Evolutionary conservation across 2,888 invertebrate species (phyloP).

Genomic region (Dicyrtoma fusca): DNA sequence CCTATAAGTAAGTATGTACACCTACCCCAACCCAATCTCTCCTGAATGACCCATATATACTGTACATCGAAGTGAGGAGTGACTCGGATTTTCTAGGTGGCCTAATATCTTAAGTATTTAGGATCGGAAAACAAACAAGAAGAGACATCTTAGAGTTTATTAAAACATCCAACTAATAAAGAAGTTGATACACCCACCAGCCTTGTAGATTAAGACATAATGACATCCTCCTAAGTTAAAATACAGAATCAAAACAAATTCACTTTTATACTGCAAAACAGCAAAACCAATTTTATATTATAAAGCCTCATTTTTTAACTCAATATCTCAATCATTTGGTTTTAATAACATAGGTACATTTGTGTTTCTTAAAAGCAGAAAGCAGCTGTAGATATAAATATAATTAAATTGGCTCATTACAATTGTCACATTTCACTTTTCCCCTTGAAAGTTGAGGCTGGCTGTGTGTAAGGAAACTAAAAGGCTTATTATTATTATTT

Average conservation of each 20-base stretch:
- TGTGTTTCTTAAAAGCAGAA: too few species aligned
- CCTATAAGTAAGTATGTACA: background rate
- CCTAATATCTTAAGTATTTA: conserved; percentile 1
- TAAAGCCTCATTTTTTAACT: background rate
- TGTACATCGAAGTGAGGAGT: background rate
- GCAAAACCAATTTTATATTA: background rate
- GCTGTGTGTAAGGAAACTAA: background rate
- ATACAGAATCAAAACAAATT: background rate
- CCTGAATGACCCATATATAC: background rate
- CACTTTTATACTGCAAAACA: background rate
- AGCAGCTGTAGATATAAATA: too few species aligned
- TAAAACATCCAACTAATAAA: background rate
- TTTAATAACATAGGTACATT: too few species aligned
- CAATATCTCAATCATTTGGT: background rate
- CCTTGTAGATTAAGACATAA: background rate
- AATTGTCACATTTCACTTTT: background rate
- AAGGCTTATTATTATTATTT: background rate
- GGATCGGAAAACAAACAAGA: background rate
- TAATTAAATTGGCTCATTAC: background rate
- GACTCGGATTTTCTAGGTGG: background rate
- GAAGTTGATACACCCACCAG: background rate
- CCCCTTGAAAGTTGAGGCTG: background rate
- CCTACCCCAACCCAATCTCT: background rate
- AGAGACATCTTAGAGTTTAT: background rate
- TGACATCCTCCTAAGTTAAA: background rate